Evolutionary conservation across 2,888 invertebrate species (phyloP), one percentile per base, ranked within the genome.

Genomic region (Hedychridium roseum): DNA sequence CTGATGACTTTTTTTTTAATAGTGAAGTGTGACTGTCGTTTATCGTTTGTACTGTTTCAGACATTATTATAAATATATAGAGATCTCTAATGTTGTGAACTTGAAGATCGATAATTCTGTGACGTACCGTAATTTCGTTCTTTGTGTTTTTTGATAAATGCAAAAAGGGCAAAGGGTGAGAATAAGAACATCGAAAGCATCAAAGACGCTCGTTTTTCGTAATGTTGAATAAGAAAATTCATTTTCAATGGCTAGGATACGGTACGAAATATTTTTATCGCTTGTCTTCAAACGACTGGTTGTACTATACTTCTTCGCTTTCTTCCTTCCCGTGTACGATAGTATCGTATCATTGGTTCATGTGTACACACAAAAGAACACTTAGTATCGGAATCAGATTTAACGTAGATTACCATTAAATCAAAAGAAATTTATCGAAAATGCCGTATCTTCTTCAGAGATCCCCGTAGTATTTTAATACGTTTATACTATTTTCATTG

Each of bases 301-400:
- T 68, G 69, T 71, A 71, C 67, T 62, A 66, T 70, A 69, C 60
- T 68, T 46, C 46, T 36, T 47, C 48, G 28, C 32, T 49, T 31
- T 21, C 14, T 49, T 49, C 39, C 27, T 36, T 18, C 26, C 34
- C 26, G 43, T 43, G 34, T 32, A 43, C 38, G 39, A 44, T 32
- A 23, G 38, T 35, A 50, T 47, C 35, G 15, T 38, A 12, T 23
- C 30, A 48, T 47, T 38, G 40, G 26, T 12, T 52, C 18, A 17
- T 38, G 34, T 30, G 43, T 31, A 30, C 34, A 37, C 30, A 36
- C 38, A 26, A 21, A 31, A 17, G 23, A 15, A 12, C 47, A 9
- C 43, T 54, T 28, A 11, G 39, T 5, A 12, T 18, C 43, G 56
- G 49, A 43, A 42, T 60, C 32, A 27, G 32, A 28, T 42, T 45